Percentiles rank a stretch among this genome's conserved stretches.
These are phyloP conservation scores for Morus bassanus DNA, from an alignment of 2,797 vertebrate genomes.

Conservation along the genomic window DNA sequence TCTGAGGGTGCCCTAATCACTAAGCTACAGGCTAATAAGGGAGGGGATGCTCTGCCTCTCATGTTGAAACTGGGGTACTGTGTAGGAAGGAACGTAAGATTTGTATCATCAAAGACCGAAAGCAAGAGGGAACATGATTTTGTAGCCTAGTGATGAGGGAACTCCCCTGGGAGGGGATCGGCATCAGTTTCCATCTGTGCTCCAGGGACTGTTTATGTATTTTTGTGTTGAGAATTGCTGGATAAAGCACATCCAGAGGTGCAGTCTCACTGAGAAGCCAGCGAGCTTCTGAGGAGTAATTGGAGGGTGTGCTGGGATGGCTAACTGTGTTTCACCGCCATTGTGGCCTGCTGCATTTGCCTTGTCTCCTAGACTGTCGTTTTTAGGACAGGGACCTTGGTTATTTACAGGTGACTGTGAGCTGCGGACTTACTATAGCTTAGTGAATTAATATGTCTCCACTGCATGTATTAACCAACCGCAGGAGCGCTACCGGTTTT, in stretches of 20 bases:
- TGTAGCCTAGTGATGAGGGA: constrained; percentile 47
- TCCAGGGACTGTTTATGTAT: constrained; percentile 54
- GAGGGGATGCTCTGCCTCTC: constrained; percentile 27
- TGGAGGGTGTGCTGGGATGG: neutral
- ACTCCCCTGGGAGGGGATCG: constrained; percentile 63
- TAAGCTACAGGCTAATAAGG: neutral
- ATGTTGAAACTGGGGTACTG: constrained; percentile 24
- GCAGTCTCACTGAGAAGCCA: neutral
- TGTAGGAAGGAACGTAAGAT: constrained; percentile 65
- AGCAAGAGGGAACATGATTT: constrained; percentile 62
- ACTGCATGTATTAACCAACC: neutral
- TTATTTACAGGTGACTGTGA: neutral
- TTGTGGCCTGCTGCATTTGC: neutral
- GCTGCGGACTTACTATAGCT: neutral
- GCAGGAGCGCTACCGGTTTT: accelerated
- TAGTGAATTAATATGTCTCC: neutral
- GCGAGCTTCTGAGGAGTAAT: neutral
- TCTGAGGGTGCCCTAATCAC: neutral
- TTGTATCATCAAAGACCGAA: constrained; percentile 55
- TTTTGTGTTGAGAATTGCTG: constrained; percentile 29
- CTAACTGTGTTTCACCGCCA: neutral
- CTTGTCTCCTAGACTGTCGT: neutral
- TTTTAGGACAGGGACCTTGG: neutral
- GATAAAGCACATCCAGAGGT: neutral
- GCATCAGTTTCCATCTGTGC: constrained; percentile 25